Conservation (phyloP, 1,140 invertebrate genomes). For the Pseudomyrmex gracilis region DNA sequence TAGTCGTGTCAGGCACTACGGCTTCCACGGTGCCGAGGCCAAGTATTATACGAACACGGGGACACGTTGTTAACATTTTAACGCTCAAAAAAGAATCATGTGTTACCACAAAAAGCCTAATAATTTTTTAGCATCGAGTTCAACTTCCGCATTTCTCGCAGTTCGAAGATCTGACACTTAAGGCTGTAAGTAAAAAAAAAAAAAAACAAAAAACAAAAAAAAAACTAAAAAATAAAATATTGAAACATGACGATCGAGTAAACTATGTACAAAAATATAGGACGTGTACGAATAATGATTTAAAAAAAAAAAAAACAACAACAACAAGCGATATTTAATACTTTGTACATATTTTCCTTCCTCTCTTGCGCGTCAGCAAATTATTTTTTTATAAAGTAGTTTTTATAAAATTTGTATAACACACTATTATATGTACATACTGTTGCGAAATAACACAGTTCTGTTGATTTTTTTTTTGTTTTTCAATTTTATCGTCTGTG, state of each 20-base stretch:
- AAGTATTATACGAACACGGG: slow-evolving; percentile 53
- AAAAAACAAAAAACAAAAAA: slow-evolving; percentile 20
- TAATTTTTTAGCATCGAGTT: slow-evolving; percentile 70
- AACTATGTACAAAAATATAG: slow-evolving; percentile 68
- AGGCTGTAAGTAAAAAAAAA: slow-evolving; percentile 46
- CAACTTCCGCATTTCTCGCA: slow-evolving; percentile 64
- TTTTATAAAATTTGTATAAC: not conserved
- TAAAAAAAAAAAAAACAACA: slow-evolving; percentile 16
- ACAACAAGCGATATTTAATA: slow-evolving; percentile 54
- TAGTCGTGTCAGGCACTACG: slow-evolving; percentile 44
- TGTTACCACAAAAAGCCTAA: slow-evolving; percentile 75
- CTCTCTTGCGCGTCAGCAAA: not conserved
- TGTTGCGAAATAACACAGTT: not conserved
- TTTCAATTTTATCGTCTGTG: slow-evolving; percentile 8
- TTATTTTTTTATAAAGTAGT: slow-evolving; percentile 39
- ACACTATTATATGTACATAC: not conserved
- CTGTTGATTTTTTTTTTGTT: slow-evolving; percentile 9
- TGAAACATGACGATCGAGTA: slow-evolving; percentile 48
- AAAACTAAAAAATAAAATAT: not conserved
- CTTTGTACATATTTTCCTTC: slow-evolving; percentile 26
- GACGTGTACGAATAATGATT: slow-evolving; percentile 54
- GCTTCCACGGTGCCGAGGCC: slow-evolving; percentile 48
- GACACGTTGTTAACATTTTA: slow-evolving; percentile 38
- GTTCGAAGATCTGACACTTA: slow-evolving; percentile 42
- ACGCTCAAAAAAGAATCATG: slow-evolving; percentile 71